Percentiles rank a stretch among this genome's conserved stretches.
Conservation (phyloP, 2,113 vertebrate species). For the Orcinus orca region DNA sequence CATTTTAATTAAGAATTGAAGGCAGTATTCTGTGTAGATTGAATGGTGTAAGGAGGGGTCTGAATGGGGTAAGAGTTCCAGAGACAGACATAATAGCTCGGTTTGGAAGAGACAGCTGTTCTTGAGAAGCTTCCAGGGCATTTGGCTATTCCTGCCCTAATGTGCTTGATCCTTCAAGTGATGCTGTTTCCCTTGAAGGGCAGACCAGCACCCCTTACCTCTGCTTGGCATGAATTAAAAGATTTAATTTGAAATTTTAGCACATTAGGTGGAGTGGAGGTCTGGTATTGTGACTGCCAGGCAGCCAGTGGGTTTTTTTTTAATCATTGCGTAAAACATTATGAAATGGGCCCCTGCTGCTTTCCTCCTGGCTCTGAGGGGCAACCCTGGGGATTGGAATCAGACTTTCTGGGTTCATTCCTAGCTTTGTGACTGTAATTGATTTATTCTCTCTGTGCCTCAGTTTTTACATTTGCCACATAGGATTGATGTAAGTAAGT, state of each 20-base stretch:
- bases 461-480: not conserved
- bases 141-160: rapidly evolving
- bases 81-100: not conserved
- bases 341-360: not conserved
- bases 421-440: not conserved
- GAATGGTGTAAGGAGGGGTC: not conserved
- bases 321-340: not conserved
- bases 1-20: not conserved
- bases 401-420: not conserved
- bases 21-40: not conserved
- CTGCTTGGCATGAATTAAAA: not conserved
- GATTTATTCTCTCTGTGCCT: not conserved
- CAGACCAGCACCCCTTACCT: not conserved
- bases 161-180: not conserved
- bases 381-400: not conserved
- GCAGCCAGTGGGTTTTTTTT: not conserved
- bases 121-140: not conserved
- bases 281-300: not conserved
- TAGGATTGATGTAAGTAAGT: not conserved
- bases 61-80: not conserved
- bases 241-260: not conserved
- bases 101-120: not conserved
- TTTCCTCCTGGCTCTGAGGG: not conserved
- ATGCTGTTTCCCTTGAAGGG: rapidly evolving
- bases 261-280: not conserved